Evolutionary conservation across 2,888 invertebrate species (phyloP).

Genomic region (Scaptomyza parva): DNA sequence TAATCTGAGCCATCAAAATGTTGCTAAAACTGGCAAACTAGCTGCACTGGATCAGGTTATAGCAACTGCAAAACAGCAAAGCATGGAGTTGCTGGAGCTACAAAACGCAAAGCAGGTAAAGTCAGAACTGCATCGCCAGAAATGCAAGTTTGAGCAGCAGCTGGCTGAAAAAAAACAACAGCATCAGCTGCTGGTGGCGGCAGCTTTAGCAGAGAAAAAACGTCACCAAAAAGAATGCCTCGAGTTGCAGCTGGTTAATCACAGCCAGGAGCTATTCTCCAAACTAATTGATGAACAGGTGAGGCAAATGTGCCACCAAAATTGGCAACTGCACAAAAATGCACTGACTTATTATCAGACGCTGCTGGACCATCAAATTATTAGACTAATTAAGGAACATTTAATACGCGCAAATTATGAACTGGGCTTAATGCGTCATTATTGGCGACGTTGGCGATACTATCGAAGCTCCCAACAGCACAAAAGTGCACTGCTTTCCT

Average conservation of each 20-base stretch:
- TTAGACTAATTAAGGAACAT: constrained; percentile 4
- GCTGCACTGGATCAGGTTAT: constrained; percentile 56
- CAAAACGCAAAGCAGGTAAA: constrained; percentile 49
- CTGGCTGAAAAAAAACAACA: constrained; percentile 15
- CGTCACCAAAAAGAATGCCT: not conserved
- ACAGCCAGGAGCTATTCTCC: not conserved
- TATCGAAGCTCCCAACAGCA: constrained; percentile 83
- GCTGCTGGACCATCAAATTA: constrained; percentile 21
- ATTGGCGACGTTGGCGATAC: constrained; percentile 85
- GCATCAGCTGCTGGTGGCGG: not conserved
- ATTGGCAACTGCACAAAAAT: constrained; percentile 17
- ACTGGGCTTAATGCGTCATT: constrained; percentile 82
- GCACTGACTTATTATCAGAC: constrained; percentile 14
- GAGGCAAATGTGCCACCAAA: constrained; percentile 11
- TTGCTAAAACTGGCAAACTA: constrained; percentile 43
- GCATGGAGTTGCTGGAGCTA: constrained; percentile 33
- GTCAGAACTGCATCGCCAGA: constrained; percentile 21
- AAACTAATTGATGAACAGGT: constrained; percentile 19
- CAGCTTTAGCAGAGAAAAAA: constrained; percentile 24
- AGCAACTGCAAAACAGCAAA: constrained; percentile 42
- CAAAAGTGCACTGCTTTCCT: constrained; percentile 86
- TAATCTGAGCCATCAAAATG: constrained; percentile 21
- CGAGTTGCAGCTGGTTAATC: constrained; percentile 1
- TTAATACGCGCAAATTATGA: constrained; percentile 60
- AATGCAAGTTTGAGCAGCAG: constrained; percentile 21